Conservation (phyloP, 1,140 invertebrate species). For the Drosophila micromelanica region DNA sequence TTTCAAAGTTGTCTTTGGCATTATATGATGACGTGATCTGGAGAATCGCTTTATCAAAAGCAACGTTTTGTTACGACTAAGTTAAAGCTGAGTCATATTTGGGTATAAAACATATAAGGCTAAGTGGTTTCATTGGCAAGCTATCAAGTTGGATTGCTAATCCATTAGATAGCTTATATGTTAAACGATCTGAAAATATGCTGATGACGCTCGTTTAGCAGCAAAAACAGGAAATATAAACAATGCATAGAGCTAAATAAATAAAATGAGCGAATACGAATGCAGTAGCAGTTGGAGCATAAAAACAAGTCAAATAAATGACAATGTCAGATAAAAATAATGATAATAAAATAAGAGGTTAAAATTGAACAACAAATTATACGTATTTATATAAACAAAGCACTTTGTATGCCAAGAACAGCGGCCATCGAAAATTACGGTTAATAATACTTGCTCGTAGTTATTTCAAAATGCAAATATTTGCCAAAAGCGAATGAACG, state of each 20-base stretch:
- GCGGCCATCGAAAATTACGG: conserved; percentile 42
- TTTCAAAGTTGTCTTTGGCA: background rate
- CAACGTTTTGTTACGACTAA: conserved; percentile 16
- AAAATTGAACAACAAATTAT: conserved; percentile 24
- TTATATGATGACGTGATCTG: conserved; percentile 64
- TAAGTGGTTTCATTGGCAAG: conserved; percentile 63
- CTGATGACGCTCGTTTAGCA: conserved; percentile 28
- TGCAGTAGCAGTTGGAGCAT: conserved; percentile 21
- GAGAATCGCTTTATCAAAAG: conserved; percentile 26
- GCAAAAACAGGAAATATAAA: conserved; percentile 76
- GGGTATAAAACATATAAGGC: conserved; percentile 32
- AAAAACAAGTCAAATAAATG: conserved; percentile 22
- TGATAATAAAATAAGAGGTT: background rate
- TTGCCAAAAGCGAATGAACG: conserved; percentile 61
- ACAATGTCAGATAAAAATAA: conserved; percentile 12
- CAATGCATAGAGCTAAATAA: conserved; percentile 49
- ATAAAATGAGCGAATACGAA: conserved; percentile 19
- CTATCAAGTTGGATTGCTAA: conserved; percentile 56
- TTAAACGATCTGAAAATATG: conserved; percentile 52
- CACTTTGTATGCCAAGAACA: conserved; percentile 58
- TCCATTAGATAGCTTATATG: conserved; percentile 54
- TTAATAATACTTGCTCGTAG: conserved; percentile 66
- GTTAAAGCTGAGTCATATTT: conserved; percentile 26
- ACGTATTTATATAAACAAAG: conserved; percentile 24
- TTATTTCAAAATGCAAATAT: conserved; percentile 72